phyloP scores from a whole-genome alignment of 2,888 invertebrate genomes.

The Oscheius sp. region DNA sequence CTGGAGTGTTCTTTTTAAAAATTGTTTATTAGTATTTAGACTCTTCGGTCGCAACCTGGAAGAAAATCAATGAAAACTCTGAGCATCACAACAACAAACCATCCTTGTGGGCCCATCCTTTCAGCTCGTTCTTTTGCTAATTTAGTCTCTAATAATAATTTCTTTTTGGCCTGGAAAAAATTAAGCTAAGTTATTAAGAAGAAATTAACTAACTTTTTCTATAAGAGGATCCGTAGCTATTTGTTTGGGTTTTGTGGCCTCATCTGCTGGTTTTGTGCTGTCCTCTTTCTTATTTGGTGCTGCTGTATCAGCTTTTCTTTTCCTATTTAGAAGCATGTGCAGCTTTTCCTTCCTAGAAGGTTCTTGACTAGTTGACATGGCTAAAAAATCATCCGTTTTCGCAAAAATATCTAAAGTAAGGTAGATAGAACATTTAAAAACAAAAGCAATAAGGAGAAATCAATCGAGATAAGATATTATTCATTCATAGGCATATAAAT shows the following conservation, averaged over 20 bases:
- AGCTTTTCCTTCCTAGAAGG: conserved; percentile 35
- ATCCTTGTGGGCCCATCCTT: conserved; percentile 51
- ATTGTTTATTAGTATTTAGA: conserved; percentile 53
- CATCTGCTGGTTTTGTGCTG: background rate
- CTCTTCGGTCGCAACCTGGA: conserved; percentile 49
- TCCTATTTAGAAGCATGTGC: conserved; percentile 44
- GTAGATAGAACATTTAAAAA: background rate
- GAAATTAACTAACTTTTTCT: background rate
- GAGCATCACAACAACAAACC: conserved; percentile 32
- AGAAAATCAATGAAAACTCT: background rate
- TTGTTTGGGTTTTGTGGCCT: too few species aligned
- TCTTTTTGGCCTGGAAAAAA: background rate
- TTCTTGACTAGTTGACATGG: background rate
- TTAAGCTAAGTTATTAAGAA: background rate
- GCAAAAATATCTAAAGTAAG: background rate
- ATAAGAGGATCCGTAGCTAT: conserved; percentile 3
- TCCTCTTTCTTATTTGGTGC: conserved; percentile 27
- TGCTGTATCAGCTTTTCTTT: conserved; percentile 35
- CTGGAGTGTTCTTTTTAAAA: conserved; percentile 44
- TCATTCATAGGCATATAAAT: background rate
- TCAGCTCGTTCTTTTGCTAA: conserved; percentile 5
- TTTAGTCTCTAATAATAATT: background rate
- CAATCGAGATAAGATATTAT: background rate
- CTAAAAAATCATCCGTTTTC: background rate
- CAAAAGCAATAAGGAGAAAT: background rate